phyloP scores from a whole-genome alignment of 2,797 vertebrate species.

The Malurus splendens region DNA sequence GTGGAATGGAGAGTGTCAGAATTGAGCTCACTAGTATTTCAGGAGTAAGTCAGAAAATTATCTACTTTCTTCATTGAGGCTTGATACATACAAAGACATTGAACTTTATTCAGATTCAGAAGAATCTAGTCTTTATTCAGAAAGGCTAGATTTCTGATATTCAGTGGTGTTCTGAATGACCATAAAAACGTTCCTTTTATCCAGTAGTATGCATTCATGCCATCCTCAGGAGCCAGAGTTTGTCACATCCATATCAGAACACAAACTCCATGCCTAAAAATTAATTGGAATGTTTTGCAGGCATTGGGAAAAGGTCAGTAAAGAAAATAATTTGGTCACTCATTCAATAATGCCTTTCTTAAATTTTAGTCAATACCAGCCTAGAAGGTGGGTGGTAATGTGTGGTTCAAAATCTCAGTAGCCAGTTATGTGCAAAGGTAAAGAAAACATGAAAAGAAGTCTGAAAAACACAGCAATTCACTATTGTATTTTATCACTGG shows the following conservation, averaged over 20 bases:
- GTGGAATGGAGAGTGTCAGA: not conserved
- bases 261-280: slow-evolving; percentile 22
- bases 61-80: slow-evolving; percentile 13
- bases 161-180: slow-evolving; percentile 38
- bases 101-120: slow-evolving; percentile 23
- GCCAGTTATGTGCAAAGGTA: slow-evolving; percentile 33
- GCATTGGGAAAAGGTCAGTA: slow-evolving; percentile 32
- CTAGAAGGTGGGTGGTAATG: slow-evolving; percentile 52
- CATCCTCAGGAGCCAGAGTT: slow-evolving; percentile 42
- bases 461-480: slow-evolving; percentile 49
- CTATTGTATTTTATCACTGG: slow-evolving; percentile 59
- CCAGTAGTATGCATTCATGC: slow-evolving; percentile 46
- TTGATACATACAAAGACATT: slow-evolving; percentile 34
- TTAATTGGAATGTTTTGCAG: slow-evolving; percentile 58
- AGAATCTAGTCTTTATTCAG: not conserved
- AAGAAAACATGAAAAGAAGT: slow-evolving; percentile 52
- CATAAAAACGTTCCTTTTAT: slow-evolving; percentile 52
- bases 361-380: slow-evolving; percentile 50
- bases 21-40: not conserved
- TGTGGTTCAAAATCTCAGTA: slow-evolving; percentile 25
- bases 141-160: slow-evolving; percentile 33
- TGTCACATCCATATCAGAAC: slow-evolving; percentile 47
- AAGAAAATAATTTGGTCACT: slow-evolving; percentile 49
- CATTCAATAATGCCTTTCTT: slow-evolving; percentile 30
- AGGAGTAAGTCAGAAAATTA: not conserved